Evolutionary conservation across 1,140 invertebrate species (phyloP), one percentile per base, ranked within the genome.

Genomic region (Hestina assimilis): DNA sequence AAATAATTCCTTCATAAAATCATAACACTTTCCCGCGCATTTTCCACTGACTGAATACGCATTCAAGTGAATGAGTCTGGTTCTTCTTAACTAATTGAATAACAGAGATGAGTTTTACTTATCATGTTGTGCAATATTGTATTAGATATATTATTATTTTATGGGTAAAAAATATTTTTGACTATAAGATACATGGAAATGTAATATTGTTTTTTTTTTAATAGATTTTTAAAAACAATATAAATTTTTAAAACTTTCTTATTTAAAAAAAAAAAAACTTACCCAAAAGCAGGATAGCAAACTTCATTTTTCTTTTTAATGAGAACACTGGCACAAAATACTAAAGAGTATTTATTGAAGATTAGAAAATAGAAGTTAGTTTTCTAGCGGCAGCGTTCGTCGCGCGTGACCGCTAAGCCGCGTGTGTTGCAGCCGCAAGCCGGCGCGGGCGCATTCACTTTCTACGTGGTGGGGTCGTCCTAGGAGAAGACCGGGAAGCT

Each of bases 401-500:
- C 66, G 67, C 69, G 75, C 63, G 65, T 70, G 47, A 56, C 69
- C 72, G 75, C 75, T 66, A 35, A 56, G 41, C 71, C 79, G 75
- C 79, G 66, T 81, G 63, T 80, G 46, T n/a, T 46, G 9, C 11
- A 15, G 31, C 31, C 14, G 21, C 14, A 7, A 8, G 41, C 12
- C 12, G 24, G 57, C 67, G 65, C 57, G 24, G 55, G 69, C 69
- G 72, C 78, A 63, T 79, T 79, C 79, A 82, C 76, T 82, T 82
- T 79, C 79, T 78, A 78, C 51, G 67, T 77, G 66, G 72, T 73
- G 75, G 78, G 75, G 75, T 58, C 51, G 59, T 48, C 63, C 59
- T 61, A 59, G 66, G 63, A 55, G 52, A 66, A 51, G 48, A 58
- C 41, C 64, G 68, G 75, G 72, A 74, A 79, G 63, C 63, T 40